A percentile compares a stretch with the other conserved stretches of the same genome.
phyloP scores from a whole-genome alignment of 2,113 vertebrate species.

The Turdus rufiventris region DNA sequence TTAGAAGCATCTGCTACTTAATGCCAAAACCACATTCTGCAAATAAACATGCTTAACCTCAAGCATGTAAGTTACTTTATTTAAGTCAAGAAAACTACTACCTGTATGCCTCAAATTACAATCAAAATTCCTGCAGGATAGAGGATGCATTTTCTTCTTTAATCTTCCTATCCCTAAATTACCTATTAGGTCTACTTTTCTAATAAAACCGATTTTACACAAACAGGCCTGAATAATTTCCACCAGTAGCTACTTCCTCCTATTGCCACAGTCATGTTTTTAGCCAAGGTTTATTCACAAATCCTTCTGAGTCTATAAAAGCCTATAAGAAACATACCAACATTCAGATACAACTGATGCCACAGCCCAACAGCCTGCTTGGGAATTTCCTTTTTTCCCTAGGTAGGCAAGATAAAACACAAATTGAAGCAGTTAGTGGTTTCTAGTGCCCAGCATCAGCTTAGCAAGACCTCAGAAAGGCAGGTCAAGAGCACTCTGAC shows the following conservation, averaged over 20 bases:
- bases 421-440: not conserved
- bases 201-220: not conserved
- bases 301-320: not conserved
- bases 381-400: not conserved
- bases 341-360: not conserved
- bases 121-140: not conserved
- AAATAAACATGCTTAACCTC: not conserved
- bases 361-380: not conserved
- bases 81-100: not conserved
- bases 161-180: not conserved
- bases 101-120: not conserved
- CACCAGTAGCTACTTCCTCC: not conserved
- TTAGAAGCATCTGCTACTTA: conserved; percentile 10
- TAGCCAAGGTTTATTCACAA: not conserved
- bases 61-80: not conserved
- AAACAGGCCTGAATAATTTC: not conserved
- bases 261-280: not conserved
- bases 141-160: not conserved
- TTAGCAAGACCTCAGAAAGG: not conserved
- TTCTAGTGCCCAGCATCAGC: not conserved
- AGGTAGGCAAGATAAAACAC: not conserved
- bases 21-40: conserved; percentile 10
- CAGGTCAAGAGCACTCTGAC: not conserved
- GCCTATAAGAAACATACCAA: not conserved
- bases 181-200: not conserved